Evolutionary conservation across 2,113 vertebrate species (phyloP).

Genomic region (Stigmatopora argus): DNA sequence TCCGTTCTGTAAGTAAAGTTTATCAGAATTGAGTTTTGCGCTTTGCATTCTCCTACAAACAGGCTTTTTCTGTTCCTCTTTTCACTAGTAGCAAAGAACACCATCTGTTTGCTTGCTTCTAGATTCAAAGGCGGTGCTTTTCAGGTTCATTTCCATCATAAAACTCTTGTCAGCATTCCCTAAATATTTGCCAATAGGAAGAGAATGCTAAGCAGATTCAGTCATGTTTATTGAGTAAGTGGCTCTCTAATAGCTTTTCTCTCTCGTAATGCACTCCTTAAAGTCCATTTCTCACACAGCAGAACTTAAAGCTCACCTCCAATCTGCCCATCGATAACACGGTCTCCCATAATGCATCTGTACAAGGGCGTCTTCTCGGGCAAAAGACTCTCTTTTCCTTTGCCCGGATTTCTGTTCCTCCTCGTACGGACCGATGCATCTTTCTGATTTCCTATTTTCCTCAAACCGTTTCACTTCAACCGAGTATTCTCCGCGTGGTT

Average conservation of each 20-base stretch:
- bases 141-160: conserved; percentile 1
- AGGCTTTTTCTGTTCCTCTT: neutral
- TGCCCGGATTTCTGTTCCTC: neutral
- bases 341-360: conserved; percentile 54
- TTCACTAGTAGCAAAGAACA: neutral
- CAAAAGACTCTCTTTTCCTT: neutral
- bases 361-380: conserved; percentile 40
- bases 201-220: neutral
- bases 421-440: neutral
- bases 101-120: neutral
- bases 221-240: neutral
- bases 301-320: conserved; percentile 7
- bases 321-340: conserved; percentile 8
- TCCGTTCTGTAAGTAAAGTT: neutral
- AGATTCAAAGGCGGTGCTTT: neutral
- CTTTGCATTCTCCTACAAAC: neutral
- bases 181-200: neutral
- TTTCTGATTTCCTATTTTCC: neutral
- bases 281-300: neutral
- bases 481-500: conserved; percentile 8
- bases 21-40: neutral
- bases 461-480: conserved; percentile 1
- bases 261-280: conserved; percentile 45
- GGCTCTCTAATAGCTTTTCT: conserved; percentile 12
- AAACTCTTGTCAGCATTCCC: neutral